These are phyloP conservation scores for Pollicipes pollicipes DNA, from an alignment of 1,140 invertebrate species.

Conservation along the genomic window DNA sequence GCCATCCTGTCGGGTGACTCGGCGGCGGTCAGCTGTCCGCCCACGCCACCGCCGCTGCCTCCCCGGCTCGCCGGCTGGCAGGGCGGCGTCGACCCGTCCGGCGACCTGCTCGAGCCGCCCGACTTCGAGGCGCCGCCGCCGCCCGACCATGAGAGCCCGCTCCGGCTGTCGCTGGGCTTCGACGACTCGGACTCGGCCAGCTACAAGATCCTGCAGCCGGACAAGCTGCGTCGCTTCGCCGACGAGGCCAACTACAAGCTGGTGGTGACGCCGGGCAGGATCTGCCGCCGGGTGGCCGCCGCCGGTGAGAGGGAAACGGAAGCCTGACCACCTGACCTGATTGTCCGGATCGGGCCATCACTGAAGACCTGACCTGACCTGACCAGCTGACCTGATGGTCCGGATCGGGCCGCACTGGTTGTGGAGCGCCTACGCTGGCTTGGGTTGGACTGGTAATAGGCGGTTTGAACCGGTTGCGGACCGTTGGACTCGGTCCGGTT, in stretches of 20 bases:
- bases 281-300: neutral
- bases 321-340: no score
- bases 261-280: neutral
- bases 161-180: neutral
- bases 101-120: neutral
- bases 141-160: neutral
- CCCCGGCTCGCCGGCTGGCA: no score
- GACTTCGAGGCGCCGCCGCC: neutral
- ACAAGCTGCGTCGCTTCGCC: neutral
- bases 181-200: neutral
- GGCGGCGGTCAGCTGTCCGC: neutral
- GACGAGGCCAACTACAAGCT: neutral
- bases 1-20: neutral
- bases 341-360: no score
- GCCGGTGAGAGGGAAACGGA: neutral
- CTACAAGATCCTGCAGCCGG: neutral
- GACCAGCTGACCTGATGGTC: no score
- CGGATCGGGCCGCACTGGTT: no score
- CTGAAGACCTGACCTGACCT: no score
- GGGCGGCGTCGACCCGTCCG: no score
- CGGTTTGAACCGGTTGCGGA: no score
- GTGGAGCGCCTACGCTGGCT: no score
- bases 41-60: no score
- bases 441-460: no score
- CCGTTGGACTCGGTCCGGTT: no score